phyloP scores from a whole-genome alignment of 2,888 invertebrate species.

The Acleris sparsana region DNA sequence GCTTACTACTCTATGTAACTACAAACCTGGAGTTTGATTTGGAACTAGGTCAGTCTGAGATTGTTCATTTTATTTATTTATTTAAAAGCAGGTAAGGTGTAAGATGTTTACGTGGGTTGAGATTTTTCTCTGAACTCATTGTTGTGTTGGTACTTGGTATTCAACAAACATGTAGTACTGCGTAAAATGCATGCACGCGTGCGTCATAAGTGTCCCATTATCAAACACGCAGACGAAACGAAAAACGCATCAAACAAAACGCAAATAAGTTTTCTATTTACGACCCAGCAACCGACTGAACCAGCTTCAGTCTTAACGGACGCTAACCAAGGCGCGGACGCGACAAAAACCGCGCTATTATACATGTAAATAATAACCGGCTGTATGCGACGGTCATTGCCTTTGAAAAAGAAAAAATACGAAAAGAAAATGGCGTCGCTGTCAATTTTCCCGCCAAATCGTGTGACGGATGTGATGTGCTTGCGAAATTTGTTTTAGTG shows the following conservation, averaged over 20 bases:
- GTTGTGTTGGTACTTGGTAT: too few species aligned
- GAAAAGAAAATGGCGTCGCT: constrained; percentile 42
- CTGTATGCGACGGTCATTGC: constrained; percentile 14
- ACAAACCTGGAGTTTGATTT: too few species aligned
- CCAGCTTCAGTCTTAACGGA: constrained; percentile 47
- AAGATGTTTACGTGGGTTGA: too few species aligned
- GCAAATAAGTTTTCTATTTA: constrained; percentile 65
- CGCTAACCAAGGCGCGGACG: constrained; percentile 56
- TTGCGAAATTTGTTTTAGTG: constrained; percentile 21
- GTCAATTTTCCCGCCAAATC: constrained; percentile 45
- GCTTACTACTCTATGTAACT: too few species aligned
- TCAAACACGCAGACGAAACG: constrained; percentile 40
- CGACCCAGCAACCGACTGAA: constrained; percentile 51
- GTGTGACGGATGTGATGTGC: constrained; percentile 31
- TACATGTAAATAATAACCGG: constrained; percentile 17
- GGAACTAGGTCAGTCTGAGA: too few species aligned
- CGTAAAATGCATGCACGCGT: constrained; percentile 1
- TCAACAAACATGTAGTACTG: too few species aligned
- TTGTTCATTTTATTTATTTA: too few species aligned
- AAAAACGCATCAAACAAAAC: constrained; percentile 49
- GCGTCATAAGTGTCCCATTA: constrained; percentile 2
- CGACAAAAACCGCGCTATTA: constrained; percentile 39
- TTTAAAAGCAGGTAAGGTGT: too few species aligned
- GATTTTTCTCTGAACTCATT: too few species aligned
- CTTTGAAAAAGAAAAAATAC: constrained; percentile 8